A percentile compares a stretch with the other conserved stretches of the same genome.
Evolutionary conservation across 2,797 vertebrate genomes (phyloP).

Genomic region (Ceyx erithaca): DNA sequence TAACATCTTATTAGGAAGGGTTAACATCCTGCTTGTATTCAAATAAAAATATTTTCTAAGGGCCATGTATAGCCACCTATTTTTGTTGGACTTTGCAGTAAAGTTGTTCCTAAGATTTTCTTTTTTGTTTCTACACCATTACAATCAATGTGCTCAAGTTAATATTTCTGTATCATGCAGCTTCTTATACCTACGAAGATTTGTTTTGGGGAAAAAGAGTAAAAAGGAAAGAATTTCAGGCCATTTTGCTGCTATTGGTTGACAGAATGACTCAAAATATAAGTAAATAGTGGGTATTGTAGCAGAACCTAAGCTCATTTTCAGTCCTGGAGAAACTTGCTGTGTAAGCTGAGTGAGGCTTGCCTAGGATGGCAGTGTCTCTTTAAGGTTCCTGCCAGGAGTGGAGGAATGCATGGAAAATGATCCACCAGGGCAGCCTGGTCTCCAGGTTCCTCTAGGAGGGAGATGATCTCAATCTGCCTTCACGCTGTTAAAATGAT

Average conservation of each 20-base stretch:
- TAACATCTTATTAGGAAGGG: background rate
- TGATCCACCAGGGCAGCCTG: slow-evolving; percentile 77
- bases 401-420: slow-evolving; percentile 68
- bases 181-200: background rate
- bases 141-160: background rate
- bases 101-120: background rate
- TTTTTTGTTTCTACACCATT: background rate
- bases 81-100: background rate
- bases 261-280: background rate
- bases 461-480: slow-evolving; percentile 84
- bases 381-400: slow-evolving; percentile 74
- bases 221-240: background rate
- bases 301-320: background rate
- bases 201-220: too few relatives aligned
- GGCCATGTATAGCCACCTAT: background rate
- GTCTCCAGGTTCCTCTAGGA: slow-evolving; percentile 81
- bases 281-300: background rate
- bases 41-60: slow-evolving; percentile 58
- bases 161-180: background rate
- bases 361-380: slow-evolving; percentile 9
- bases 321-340: background rate
- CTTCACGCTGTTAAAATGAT: slow-evolving; percentile 85
- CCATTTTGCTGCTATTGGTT: background rate
- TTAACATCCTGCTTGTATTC: slow-evolving; percentile 60
- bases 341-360: background rate